These are phyloP conservation scores for Circaetus gallicus DNA, from an alignment of 2,113 vertebrate species.

Conservation along the genomic window DNA sequence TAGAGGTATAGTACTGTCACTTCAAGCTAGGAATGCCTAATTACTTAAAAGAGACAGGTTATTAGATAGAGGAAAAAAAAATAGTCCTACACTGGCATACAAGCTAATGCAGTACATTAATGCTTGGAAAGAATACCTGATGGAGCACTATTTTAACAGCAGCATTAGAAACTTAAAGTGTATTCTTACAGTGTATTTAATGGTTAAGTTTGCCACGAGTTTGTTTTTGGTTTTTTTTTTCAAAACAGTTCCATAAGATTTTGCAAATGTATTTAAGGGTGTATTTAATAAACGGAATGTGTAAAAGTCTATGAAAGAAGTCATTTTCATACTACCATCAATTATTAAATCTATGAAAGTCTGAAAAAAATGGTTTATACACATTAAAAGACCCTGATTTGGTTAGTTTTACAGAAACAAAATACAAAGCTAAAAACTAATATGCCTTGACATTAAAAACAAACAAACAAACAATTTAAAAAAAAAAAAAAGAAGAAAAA, in stretches of 20 bases:
- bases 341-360: not conserved
- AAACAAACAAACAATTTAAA: not conserved
- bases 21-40: not conserved
- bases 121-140: constrained; percentile 3
- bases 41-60: constrained; percentile 21
- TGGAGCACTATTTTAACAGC: not conserved
- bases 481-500: not conserved
- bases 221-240: not conserved
- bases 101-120: not conserved
- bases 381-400: not conserved
- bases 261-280: not conserved
- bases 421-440: constrained; percentile 10
- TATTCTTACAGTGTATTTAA: not conserved
- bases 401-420: not conserved
- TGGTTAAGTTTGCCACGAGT: not conserved
- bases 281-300: not conserved
- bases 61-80: not conserved
- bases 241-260: not conserved
- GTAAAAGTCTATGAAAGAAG: not conserved
- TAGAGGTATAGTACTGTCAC: not conserved
- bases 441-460: not conserved
- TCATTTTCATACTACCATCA: not conserved
- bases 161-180: not conserved
- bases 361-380: not conserved
- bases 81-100: not conserved